Conservation (phyloP, 1,140 invertebrate species). For the Euura lappo region DNA sequence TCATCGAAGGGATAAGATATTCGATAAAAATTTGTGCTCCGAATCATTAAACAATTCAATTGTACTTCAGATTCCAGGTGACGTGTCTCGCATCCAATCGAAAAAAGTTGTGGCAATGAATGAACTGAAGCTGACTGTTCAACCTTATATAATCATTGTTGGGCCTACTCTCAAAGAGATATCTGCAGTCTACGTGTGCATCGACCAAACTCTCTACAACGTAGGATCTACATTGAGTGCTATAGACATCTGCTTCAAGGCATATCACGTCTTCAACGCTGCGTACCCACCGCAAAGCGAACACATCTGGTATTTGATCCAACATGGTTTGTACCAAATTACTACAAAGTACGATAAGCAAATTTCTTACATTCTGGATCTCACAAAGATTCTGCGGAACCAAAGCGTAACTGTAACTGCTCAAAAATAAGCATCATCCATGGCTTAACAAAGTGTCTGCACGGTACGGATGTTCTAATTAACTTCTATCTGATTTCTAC, state of each 20-base stretch:
- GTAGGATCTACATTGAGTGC: constrained; percentile 10
- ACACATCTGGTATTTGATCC: constrained; percentile 22
- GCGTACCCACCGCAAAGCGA: constrained; percentile 14
- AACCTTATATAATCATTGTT: background rate
- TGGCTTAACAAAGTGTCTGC: background rate
- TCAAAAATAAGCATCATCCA: background rate
- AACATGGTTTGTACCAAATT: constrained; percentile 19
- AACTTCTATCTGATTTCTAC: background rate
- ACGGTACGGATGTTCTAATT: background rate
- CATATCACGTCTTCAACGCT: constrained; percentile 18
- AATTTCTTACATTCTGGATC: background rate
- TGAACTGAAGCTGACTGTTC: background rate
- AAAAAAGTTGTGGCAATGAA: background rate
- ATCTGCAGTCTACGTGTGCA: background rate
- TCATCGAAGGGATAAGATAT: background rate
- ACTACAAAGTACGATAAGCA: background rate
- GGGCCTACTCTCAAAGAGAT: background rate
- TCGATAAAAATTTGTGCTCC: no score
- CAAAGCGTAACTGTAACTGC: background rate
- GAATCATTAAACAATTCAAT: background rate
- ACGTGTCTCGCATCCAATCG: background rate
- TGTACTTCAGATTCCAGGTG: background rate
- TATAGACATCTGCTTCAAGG: constrained; percentile 20
- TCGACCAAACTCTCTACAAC: background rate
- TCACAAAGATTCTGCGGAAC: background rate